These are phyloP conservation scores for Mesocentrotus franciscanus DNA, from an alignment of 53 echinoderm and acorn worm species.

Conservation along the genomic window DNA sequence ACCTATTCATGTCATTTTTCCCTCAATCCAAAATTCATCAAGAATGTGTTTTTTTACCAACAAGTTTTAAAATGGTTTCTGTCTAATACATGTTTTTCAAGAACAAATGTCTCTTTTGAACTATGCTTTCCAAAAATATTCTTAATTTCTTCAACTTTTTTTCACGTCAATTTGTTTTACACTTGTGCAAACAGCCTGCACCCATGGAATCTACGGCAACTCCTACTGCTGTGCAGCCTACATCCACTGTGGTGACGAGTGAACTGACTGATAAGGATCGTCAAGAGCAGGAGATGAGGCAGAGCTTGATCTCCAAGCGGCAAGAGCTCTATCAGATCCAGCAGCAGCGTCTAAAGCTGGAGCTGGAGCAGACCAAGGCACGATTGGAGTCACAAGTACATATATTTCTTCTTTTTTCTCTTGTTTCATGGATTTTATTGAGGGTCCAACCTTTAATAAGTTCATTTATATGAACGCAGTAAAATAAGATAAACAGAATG, in stretches of 20 bases:
- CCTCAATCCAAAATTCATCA: too few relatives aligned
- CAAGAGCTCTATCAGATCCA: conserved; percentile 94
- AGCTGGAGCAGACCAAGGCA: conserved; percentile 92
- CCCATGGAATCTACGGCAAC: conserved; percentile 55
- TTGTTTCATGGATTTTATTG: background rate
- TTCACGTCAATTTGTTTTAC: background rate
- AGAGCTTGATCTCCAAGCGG: conserved; percentile 91
- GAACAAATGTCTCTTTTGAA: too few relatives aligned
- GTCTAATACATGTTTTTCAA: too few relatives aligned
- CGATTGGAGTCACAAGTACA: conserved; percentile 85
- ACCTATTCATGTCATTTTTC: too few relatives aligned
- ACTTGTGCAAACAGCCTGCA: conserved; percentile 22
- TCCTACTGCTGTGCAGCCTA: conserved; percentile 15
- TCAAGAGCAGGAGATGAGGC: conserved; percentile 90
- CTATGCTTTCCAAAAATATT: background rate
- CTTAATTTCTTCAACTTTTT: background rate
- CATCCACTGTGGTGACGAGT: conserved; percentile 33
- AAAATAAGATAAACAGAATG: background rate
- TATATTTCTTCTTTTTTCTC: background rate
- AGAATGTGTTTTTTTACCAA: too few relatives aligned
- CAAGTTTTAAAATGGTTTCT: too few relatives aligned
- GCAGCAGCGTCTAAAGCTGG: conserved; percentile 91
- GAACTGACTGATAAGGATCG: conserved; percentile 75
- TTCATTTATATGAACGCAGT: background rate
- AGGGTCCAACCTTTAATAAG: background rate